Evolutionary conservation across 2,113 vertebrate genomes (phyloP).

Genomic region (Morone saxatilis): DNA sequence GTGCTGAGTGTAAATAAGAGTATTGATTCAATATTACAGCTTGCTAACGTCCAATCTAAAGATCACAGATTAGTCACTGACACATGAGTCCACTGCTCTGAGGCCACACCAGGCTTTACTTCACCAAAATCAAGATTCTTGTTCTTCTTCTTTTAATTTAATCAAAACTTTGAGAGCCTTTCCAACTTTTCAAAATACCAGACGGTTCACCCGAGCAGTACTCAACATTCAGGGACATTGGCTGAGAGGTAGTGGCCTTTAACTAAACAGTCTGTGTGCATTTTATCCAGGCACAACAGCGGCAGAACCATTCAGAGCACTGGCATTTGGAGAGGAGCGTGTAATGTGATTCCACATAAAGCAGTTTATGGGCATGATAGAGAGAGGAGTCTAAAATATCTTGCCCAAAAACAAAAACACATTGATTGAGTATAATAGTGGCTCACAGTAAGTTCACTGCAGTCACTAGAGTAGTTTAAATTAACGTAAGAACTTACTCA

Average conservation of each 20-base stretch:
- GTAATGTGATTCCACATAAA: constrained; percentile 52
- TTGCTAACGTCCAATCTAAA: neutral
- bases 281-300: constrained; percentile 28
- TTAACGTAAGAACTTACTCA: neutral
- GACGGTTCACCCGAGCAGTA: constrained; percentile 25
- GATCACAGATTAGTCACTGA: constrained; percentile 15
- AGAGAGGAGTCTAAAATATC: constrained; percentile 16
- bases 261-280: constrained; percentile 44
- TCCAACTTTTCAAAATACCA: constrained; percentile 37
- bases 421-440: neutral
- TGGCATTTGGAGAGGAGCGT: constrained; percentile 66
- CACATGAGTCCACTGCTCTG: neutral
- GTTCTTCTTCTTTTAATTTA: neutral
- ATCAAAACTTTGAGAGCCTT: constrained; percentile 30
- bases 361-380: constrained; percentile 25
- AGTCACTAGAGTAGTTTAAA: neutral
- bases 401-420: neutral
- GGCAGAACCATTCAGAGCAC: constrained; percentile 20
- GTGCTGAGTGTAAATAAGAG: constrained; percentile 7
- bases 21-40: constrained; percentile 11
- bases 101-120: neutral
- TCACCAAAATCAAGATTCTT: neutral
- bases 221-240: constrained; percentile 25
- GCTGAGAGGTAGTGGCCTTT: constrained; percentile 64
- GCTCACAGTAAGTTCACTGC: neutral